phyloP scores from a whole-genome alignment of 2,113 vertebrate genomes.

The Cyrtonyx montezumae region DNA sequence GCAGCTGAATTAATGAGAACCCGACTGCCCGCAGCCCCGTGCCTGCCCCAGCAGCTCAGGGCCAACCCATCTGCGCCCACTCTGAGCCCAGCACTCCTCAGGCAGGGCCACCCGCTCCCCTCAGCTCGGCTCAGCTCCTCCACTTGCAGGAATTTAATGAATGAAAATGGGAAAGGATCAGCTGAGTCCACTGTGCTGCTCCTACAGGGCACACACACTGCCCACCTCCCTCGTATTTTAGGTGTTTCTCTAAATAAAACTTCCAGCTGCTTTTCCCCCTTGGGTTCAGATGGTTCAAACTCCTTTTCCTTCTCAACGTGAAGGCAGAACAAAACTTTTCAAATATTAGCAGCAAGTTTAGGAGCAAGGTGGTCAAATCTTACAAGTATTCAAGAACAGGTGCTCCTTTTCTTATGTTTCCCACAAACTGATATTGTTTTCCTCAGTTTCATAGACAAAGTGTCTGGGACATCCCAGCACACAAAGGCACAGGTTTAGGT shows the following conservation, averaged over 20 bases:
- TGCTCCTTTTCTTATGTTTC: not conserved
- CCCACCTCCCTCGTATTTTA: not conserved
- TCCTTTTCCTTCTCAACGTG: not conserved
- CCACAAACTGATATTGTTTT: fast-evolving
- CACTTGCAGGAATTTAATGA: not conserved
- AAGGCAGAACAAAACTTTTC: not conserved
- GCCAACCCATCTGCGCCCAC: not conserved
- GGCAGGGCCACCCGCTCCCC: not conserved
- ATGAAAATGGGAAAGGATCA: not conserved
- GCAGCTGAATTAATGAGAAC: not conserved
- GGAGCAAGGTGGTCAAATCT: not conserved
- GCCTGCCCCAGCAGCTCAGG: not conserved
- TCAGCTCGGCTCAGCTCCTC: not conserved
- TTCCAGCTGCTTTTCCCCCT: not conserved
- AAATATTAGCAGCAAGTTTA: not conserved
- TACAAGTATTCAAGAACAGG: not conserved
- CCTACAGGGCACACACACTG: not conserved
- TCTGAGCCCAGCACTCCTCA: not conserved
- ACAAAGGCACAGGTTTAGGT: not conserved
- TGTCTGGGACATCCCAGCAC: not conserved
- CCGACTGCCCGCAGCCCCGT: fast-evolving
- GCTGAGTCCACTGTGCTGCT: fast-evolving
- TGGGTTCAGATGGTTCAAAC: not conserved
- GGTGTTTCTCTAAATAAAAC: not conserved
- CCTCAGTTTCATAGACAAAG: not conserved